Base-by-base conservation (phyloP, 2,113 vertebrate species). In the Pseudorectes ferrugineus region DNA sequence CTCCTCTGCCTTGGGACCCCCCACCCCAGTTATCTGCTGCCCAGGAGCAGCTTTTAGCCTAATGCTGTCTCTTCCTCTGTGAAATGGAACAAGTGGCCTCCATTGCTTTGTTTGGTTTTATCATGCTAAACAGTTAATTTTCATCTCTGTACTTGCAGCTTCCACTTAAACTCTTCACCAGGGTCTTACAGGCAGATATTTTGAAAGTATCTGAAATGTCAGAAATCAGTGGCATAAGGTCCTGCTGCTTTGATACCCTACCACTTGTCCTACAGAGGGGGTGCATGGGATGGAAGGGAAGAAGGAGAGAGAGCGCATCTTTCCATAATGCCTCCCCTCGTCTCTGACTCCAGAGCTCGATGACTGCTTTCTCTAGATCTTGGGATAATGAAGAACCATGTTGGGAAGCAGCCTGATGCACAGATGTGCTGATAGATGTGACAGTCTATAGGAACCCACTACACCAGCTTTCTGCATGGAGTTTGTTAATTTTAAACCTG, bases 401-500 rank as follows among this genome's bases (percentile, higher is more conserved):
- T 48, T 85, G 72, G 46, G 85, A 92, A 86, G 67, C 38, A 86
- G 75, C 43, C 42, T 38, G 52, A 36, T 71, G 51, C 61, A 54
- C 77, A 77, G 61, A 89, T 84, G 59, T 77, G 63, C 88, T 94
- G 79, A 31, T 83, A 62, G 54, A 85, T 77, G 63, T 85, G 74
- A 22, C 26, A 63, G 59, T 74, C 42, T 28, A 1, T 45, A 67
- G 76, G 51, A 92, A 45, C 22, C 25, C 35, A 14, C 38, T 43
- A 20, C 33, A 48, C 31, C 46, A 90, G 77, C 54, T 92, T 95
- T 92, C 62, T 4, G 3, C 36, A 4, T 57, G 33, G 62, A 85
- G 55, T 95, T 95, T 65, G 51, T 88, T 97, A 88, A 92, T 88
- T 92, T 81, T 74, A 83, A 93, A 70, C 89, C 88, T 83, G 46